A percentile compares a stretch with the other conserved stretches of the same genome.
These are phyloP conservation scores for Drosophila truncata DNA, from an alignment of 1,140 invertebrate genomes.

Conservation along the genomic window DNA sequence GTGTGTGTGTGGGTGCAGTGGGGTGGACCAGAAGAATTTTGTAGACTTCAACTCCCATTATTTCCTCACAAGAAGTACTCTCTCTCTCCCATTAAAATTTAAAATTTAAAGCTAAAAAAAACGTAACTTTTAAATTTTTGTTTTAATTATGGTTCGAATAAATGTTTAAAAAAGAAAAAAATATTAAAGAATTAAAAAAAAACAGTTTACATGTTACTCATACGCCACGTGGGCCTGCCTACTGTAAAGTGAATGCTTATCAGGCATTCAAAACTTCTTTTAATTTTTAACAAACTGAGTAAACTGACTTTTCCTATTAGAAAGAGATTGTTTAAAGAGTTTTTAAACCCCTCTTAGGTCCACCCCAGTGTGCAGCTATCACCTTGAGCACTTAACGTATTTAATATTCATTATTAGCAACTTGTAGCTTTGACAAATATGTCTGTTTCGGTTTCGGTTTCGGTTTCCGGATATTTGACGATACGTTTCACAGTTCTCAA, in stretches of 20 bases:
- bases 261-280: neutral
- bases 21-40: conserved; percentile 26
- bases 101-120: conserved; percentile 4
- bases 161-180: neutral
- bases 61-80: neutral
- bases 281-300: neutral
- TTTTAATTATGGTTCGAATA: neutral
- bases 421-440: conserved; percentile 53
- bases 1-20: conserved; percentile 30
- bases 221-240: neutral
- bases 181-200: neutral
- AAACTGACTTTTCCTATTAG: neutral
- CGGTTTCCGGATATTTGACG: conserved; percentile 49
- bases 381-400: conserved; percentile 54
- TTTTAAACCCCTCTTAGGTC: conserved; percentile 6
- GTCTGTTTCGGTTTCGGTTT: conserved; percentile 45
- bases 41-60: neutral
- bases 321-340: neutral
- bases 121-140: neutral
- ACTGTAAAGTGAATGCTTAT: neutral
- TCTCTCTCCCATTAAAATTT: neutral
- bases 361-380: conserved; percentile 49
- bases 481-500: conserved; percentile 59
- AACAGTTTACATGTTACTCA: neutral
- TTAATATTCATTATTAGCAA: conserved; percentile 41